These are phyloP conservation scores for Drosophila siamana DNA, from an alignment of 2,888 invertebrate species.

Conservation along the genomic window DNA sequence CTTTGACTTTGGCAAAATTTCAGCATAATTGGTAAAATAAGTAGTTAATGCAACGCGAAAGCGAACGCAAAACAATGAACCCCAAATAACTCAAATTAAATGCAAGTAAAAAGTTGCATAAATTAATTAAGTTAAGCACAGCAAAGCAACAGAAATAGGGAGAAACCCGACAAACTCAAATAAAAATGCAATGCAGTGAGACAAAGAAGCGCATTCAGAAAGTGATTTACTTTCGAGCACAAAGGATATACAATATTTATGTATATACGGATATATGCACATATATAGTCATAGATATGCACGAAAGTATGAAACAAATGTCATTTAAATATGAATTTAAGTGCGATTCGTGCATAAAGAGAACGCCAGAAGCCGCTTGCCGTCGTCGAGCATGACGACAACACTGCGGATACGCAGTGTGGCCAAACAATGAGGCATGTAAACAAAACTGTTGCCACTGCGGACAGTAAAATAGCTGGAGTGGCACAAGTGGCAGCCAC, in stretches of 20 bases:
- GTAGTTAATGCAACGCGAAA: neutral
- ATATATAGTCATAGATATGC: slow-evolving; percentile 14
- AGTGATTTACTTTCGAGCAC: slow-evolving; percentile 36
- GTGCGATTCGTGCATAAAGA: slow-evolving; percentile 51
- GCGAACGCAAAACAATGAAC: slow-evolving; percentile 2
- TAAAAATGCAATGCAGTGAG: slow-evolving; percentile 23
- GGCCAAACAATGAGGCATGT: slow-evolving; percentile 80
- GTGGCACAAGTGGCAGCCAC: neutral
- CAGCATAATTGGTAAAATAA: neutral
- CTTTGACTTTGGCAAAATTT: neutral
- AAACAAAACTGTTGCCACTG: slow-evolving; percentile 70
- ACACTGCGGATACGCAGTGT: slow-evolving; percentile 69
- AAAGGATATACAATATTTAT: slow-evolving; percentile 20
- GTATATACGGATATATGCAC: slow-evolving; percentile 11
- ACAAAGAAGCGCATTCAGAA: slow-evolving; percentile 28
- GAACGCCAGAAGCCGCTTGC: slow-evolving; percentile 18
- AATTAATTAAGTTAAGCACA: slow-evolving; percentile 31
- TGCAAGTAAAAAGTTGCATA: slow-evolving; percentile 27
- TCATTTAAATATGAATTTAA: slow-evolving; percentile 79
- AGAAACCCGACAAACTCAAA: slow-evolving; percentile 16
- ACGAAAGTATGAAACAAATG: slow-evolving; percentile 53
- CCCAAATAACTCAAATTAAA: slow-evolving; percentile 13
- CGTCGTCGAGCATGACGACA: slow-evolving; percentile 49
- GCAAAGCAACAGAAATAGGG: neutral
- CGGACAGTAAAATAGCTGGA: slow-evolving; percentile 35